Percentiles rank a stretch among this genome's conserved stretches.
Conservation (phyloP, 2,888 invertebrate genomes). For the Steinernema scapterisci region DNA sequence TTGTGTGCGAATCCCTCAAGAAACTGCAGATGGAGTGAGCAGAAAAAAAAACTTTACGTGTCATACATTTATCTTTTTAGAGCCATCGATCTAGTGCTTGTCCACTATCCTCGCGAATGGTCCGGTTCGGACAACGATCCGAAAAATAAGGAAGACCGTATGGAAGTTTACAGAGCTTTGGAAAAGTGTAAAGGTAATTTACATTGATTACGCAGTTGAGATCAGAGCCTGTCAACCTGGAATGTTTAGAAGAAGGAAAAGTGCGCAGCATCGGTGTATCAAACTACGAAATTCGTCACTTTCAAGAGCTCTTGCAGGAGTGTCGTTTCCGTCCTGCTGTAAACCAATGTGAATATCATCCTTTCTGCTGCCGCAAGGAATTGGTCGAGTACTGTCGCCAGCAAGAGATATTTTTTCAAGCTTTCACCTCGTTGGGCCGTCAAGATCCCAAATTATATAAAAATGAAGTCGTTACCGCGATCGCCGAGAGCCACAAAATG, state of each 20-base stretch:
- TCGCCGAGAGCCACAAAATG: slow-evolving; percentile 30
- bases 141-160: slow-evolving; percentile 73
- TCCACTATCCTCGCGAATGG: slow-evolving; percentile 52
- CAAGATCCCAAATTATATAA: slow-evolving; percentile 27
- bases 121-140: slow-evolving; percentile 70
- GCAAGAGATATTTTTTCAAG: slow-evolving; percentile 66
- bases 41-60: background rate
- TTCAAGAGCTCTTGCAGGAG: slow-evolving; percentile 66
- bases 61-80: slow-evolving; percentile 35
- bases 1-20: slow-evolving; percentile 45
- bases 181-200: slow-evolving; percentile 72
- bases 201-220: too few relatives aligned
- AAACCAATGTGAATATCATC: slow-evolving; percentile 69
- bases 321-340: slow-evolving; percentile 45
- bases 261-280: slow-evolving; percentile 79
- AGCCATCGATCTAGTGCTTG: slow-evolving; percentile 48
- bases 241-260: slow-evolving; percentile 68
- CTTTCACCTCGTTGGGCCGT: slow-evolving; percentile 35
- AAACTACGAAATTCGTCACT: slow-evolving; percentile 77
- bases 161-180: slow-evolving; percentile 76
- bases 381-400: slow-evolving; percentile 65
- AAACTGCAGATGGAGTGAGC: slow-evolving; percentile 43
- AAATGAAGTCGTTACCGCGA: slow-evolving; percentile 4
- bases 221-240: too few relatives aligned
- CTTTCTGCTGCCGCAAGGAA: slow-evolving; percentile 67